These are phyloP conservation scores for Marcusenius ussheri DNA, from an alignment of 2,113 vertebrate species.

Conservation along the genomic window DNA sequence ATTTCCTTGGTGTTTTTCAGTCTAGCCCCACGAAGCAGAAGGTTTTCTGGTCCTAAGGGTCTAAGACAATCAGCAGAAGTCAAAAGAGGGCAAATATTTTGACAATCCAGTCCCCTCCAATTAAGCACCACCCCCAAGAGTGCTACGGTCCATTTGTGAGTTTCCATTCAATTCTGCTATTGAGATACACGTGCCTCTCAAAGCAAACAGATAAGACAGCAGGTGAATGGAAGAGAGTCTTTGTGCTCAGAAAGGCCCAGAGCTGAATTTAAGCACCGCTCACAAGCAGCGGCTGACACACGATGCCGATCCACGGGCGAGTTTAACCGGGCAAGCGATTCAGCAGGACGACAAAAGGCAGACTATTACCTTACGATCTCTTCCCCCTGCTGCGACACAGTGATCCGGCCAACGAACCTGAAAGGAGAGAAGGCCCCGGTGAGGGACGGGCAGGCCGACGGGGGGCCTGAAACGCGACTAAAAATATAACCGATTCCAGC, in stretches of 20 bases:
- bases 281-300: neutral
- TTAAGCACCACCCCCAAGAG: neutral
- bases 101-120: neutral
- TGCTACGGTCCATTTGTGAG: neutral
- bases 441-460: neutral
- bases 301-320: neutral
- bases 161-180: neutral
- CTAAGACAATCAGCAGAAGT: conserved; percentile 48
- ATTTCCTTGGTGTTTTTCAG: conserved; percentile 98
- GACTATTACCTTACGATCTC: conserved; percentile 83
- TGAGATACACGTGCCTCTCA: neutral
- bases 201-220: neutral
- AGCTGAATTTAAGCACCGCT: neutral
- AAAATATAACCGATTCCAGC: conserved; percentile 2
- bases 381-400: conserved; percentile 76
- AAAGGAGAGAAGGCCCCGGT: conserved; percentile 27
- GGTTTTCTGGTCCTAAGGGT: conserved; percentile 88
- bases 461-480: neutral
- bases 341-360: neutral
- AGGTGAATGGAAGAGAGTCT: neutral
- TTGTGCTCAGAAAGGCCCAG: neutral
- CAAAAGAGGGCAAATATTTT: neutral
- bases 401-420: conserved; percentile 92
- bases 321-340: neutral
- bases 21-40: conserved; percentile 92